These are phyloP conservation scores for Diorhabda elongata DNA, from an alignment of 1,140 invertebrate genomes.

Conservation along the genomic window DNA sequence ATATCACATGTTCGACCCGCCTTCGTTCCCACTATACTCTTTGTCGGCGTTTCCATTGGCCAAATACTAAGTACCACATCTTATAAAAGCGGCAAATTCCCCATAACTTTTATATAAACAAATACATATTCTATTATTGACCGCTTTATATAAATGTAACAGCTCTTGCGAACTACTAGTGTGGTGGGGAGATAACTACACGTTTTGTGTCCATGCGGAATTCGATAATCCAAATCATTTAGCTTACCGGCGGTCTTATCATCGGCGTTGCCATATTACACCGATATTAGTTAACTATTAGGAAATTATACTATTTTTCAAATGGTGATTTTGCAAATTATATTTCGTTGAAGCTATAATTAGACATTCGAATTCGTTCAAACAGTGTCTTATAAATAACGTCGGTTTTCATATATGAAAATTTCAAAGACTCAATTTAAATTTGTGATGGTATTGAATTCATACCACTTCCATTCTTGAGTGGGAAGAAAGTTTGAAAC, in stretches of 20 bases:
- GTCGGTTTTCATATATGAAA: too few species aligned
- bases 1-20: background rate
- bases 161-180: background rate
- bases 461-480: too few species aligned
- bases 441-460: too few species aligned
- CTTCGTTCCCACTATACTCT: background rate
- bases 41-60: background rate
- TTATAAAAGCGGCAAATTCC: background rate
- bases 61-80: background rate
- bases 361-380: too few species aligned
- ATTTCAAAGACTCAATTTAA: too few species aligned
- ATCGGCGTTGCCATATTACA: background rate
- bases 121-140: background rate
- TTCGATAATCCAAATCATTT: slow-evolving; percentile 2
- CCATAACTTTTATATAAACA: background rate
- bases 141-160: background rate
- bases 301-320: too few species aligned
- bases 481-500: too few species aligned
- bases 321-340: too few species aligned
- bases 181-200: background rate
- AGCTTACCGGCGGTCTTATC: background rate
- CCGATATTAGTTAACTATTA: too few species aligned
- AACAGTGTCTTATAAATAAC: too few species aligned
- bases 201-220: background rate
- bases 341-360: too few species aligned